phyloP scores from a whole-genome alignment of 1,140 invertebrate genomes.

The Trichogramma pretiosum region DNA sequence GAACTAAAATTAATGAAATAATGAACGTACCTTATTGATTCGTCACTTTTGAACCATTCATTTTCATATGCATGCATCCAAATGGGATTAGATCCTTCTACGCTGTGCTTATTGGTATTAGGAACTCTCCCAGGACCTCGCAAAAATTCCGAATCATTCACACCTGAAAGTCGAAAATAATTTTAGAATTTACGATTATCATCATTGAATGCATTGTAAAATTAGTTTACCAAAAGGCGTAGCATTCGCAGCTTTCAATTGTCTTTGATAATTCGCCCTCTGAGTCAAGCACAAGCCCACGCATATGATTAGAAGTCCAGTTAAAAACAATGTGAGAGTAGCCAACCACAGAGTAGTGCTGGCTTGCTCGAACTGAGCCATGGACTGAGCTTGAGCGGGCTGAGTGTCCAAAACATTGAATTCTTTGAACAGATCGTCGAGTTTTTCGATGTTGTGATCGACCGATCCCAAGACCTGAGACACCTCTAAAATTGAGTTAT shows the following conservation, averaged over 20 bases:
- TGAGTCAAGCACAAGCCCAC: slow-evolving; percentile 75
- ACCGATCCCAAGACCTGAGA: slow-evolving; percentile 73
- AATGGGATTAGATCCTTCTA: slow-evolving; percentile 89
- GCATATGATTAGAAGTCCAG: slow-evolving; percentile 66
- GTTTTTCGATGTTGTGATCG: slow-evolving; percentile 82
- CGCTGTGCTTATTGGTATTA: slow-evolving; percentile 89
- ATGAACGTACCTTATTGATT: slow-evolving; percentile 57
- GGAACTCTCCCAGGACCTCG: slow-evolving; percentile 68
- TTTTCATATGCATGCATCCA: slow-evolving; percentile 92
- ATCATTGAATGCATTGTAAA: not conserved
- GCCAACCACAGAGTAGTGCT: slow-evolving; percentile 64
- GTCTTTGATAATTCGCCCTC: slow-evolving; percentile 69
- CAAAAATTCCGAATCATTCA: slow-evolving; percentile 64
- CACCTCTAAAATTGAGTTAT: slow-evolving; percentile 87
- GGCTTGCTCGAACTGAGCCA: slow-evolving; percentile 47
- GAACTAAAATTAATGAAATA: not conserved
- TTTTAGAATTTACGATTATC: not conserved
- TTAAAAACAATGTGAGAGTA: slow-evolving; percentile 68
- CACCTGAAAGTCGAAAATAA: slow-evolving; percentile 33
- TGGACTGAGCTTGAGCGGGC: slow-evolving; percentile 61
- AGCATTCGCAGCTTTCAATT: slow-evolving; percentile 88
- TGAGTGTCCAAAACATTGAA: slow-evolving; percentile 84
- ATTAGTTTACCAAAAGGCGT: slow-evolving; percentile 74
- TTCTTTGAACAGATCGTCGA: slow-evolving; percentile 85
- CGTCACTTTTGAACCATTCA: slow-evolving; percentile 86